Base-by-base conservation (phyloP, 2,888 invertebrate genomes). In the Dyspetes luteomarginatus region DNA sequence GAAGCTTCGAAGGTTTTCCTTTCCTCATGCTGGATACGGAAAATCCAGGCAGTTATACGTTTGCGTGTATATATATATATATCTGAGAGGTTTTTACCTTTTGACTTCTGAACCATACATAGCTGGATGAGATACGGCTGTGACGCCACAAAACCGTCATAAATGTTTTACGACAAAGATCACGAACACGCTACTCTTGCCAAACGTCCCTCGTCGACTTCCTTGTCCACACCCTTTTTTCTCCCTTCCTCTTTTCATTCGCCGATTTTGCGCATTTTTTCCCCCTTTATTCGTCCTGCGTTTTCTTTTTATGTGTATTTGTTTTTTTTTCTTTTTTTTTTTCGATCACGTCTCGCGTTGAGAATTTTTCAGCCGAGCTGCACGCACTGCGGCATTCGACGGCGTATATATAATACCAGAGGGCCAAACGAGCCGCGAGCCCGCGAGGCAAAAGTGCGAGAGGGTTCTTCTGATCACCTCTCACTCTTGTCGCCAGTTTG, bases 101-200 rank as follows among this genome's bases (percentile, higher is more conserved):
- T 43, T 19, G 62, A 43, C 60, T 65, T 19, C 15, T 28, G 58
- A 30, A 36, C 22, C 56, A 45, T 50, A 73, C 36, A 62, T 73
- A 52, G 41, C 64, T 4, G 48, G 24, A 71, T 71, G 36, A 71
- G 50, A 60, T 36, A 60, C 50, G 60, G n/a, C 48, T 15, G 24
- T 45, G 48, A 55, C 52, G 73, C 45, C 56, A 52, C 78, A 72
- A 72, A 67, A 45, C 30, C 50, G 62, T 55, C 73, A 69, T 79
- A 74, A 79, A 79, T 79, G 74, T 69, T 79, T 79, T 79, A 79
- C 45, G 68, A 73, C 12, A 36, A 52, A 52, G 48, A 68, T 64
- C 56, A 45, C 50, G 50, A 52, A 45, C 45, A 45, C 55, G 56
- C 26, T 24, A 19, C 24, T 12, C 56, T 36, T 60, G 22, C 7